Conservation (phyloP, 2,888 invertebrate genomes). For the Zele albiditarsus region DNA sequence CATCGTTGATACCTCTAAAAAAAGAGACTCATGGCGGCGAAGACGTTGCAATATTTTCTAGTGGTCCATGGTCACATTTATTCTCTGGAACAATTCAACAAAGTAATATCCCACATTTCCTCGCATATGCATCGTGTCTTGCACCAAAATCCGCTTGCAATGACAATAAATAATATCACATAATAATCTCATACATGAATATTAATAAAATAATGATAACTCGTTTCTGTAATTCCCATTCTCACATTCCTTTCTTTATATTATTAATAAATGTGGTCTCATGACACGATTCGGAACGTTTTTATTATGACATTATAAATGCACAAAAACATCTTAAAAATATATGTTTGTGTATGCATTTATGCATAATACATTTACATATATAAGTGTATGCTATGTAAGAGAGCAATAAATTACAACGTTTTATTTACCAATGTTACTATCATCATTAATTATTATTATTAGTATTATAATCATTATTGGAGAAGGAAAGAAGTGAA, state of each 20-base stretch:
- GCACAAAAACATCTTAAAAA: slow-evolving; percentile 67
- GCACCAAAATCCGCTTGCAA: slow-evolving; percentile 70
- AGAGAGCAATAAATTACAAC: slow-evolving; percentile 59
- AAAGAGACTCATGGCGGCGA: slow-evolving; percentile 86
- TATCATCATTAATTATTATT: too few species aligned
- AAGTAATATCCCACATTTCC: slow-evolving; percentile 84
- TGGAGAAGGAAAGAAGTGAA: slow-evolving; percentile 52
- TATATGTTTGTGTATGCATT: slow-evolving; percentile 59
- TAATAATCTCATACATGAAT: background rate
- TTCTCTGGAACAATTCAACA: slow-evolving; percentile 88
- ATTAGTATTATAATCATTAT: too few species aligned
- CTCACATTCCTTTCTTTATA: background rate
- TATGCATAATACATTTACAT: slow-evolving; percentile 53
- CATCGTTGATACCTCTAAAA: slow-evolving; percentile 77
- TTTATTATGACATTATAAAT: slow-evolving; percentile 66
- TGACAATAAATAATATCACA: background rate
- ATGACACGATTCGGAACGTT: slow-evolving; percentile 63
- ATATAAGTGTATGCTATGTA: slow-evolving; percentile 47
- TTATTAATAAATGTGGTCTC: slow-evolving; percentile 42
- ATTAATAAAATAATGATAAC: too few species aligned
- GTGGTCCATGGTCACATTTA: slow-evolving; percentile 86
- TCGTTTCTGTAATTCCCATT: background rate
- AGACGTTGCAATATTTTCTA: slow-evolving; percentile 85
- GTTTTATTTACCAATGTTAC: slow-evolving; percentile 26
- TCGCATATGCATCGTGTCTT: slow-evolving; percentile 83